phyloP scores from a whole-genome alignment of 2,113 vertebrate genomes.

The Rhea pennata region DNA sequence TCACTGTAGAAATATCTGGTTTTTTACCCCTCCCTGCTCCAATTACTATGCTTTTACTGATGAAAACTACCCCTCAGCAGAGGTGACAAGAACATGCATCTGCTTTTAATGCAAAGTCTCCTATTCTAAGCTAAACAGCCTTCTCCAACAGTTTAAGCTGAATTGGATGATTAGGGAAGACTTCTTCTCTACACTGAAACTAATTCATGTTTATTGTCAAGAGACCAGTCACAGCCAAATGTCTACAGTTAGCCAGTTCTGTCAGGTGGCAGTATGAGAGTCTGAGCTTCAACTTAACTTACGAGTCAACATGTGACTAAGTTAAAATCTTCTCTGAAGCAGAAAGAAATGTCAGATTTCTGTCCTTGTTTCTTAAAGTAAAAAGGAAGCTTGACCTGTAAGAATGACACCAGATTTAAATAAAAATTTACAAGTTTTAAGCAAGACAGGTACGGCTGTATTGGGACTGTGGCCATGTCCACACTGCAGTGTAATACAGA shows the following conservation, averaged over 20 bases:
- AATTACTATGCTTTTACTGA: background rate
- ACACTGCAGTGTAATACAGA: rapidly evolving
- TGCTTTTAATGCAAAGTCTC: background rate
- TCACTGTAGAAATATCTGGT: background rate
- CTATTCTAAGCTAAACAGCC: background rate
- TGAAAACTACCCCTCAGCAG: background rate
- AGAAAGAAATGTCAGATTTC: background rate
- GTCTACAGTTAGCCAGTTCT: background rate
- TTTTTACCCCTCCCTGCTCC: background rate
- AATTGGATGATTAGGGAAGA: rapidly evolving
- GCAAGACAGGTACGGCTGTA: background rate
- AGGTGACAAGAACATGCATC: background rate
- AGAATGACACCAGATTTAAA: background rate
- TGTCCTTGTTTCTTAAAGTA: background rate
- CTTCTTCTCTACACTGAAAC: background rate
- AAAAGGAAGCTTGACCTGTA: background rate
- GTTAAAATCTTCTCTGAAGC: background rate
- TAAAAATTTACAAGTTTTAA: background rate
- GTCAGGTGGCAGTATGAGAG: background rate
- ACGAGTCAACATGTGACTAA: background rate
- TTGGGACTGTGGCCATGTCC: background rate
- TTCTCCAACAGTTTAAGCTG: background rate
- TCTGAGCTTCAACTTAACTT: background rate
- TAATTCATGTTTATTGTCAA: background rate
- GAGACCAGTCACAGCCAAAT: background rate